phyloP scores from a whole-genome alignment of 2,797 vertebrate species.

The Nasua narica region DNA sequence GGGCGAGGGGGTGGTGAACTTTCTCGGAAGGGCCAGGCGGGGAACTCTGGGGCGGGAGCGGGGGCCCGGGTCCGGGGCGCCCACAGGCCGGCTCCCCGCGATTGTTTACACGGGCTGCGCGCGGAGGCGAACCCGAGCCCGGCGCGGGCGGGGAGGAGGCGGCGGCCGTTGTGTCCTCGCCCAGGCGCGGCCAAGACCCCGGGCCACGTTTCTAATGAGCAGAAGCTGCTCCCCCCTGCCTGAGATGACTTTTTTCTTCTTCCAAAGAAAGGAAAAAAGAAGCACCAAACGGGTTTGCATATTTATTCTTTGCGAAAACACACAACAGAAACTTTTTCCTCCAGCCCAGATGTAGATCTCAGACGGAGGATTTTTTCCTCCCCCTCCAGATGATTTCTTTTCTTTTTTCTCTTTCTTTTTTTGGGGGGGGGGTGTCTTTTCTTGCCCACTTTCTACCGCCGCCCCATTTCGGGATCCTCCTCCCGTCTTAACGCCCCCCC shows the following conservation, averaged over 20 bases:
- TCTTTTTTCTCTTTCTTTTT: not conserved
- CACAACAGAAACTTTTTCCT: conserved; percentile 73
- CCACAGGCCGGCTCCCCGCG: not conserved
- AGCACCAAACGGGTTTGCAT: conserved; percentile 55
- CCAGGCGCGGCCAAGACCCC: conserved; percentile 23
- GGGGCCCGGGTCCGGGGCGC: not conserved
- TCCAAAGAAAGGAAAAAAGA: conserved; percentile 54
- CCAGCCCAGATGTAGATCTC: conserved; percentile 48
- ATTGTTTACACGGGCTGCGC: conserved; percentile 36
- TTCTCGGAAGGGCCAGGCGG: not conserved
- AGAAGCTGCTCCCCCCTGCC: not conserved
- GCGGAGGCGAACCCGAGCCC: not conserved
- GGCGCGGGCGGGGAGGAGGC: not conserved
- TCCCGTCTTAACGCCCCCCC: not conserved
- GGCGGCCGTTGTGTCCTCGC: conserved; percentile 2
- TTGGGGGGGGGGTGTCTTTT: not conserved
- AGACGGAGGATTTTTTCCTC: not conserved
- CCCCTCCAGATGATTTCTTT: conserved; percentile 4
- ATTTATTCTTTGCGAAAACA: conserved; percentile 68
- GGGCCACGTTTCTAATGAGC: conserved; percentile 49
- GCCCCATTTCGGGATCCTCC: conserved; percentile 56
- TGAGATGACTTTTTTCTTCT: conserved; percentile 56
- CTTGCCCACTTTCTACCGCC: conserved; percentile 46
- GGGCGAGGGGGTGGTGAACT: conserved; percentile 54
- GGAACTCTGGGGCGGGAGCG: not conserved